Conservation (phyloP, 2,888 invertebrate genomes). For the Oscheius sp. region DNA sequence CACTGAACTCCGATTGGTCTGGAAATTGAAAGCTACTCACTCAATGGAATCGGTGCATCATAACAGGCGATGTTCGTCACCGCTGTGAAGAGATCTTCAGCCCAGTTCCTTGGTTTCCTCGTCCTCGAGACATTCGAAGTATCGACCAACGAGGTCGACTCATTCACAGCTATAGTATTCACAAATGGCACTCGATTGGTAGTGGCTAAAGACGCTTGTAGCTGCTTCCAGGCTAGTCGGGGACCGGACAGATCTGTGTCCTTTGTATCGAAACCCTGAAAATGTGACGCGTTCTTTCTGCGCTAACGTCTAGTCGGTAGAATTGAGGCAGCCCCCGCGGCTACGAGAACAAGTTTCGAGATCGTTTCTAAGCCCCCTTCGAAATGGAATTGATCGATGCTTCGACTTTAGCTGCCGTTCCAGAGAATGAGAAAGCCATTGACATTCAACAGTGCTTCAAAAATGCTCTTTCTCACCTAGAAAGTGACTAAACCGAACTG, state of each 20-base stretch:
- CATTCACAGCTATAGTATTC: conserved; percentile 36
- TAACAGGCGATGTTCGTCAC: conserved; percentile 69
- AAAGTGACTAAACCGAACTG: too few relatives aligned
- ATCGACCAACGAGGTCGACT: background rate
- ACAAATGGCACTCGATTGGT: conserved; percentile 62
- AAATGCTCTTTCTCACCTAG: too few relatives aligned
- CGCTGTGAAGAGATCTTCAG: conserved; percentile 66
- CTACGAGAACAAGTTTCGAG: conserved; percentile 18
- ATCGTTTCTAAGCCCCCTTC: conserved; percentile 19
- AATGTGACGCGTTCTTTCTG: conserved; percentile 1
- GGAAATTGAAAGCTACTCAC: conserved; percentile 37
- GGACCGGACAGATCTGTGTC: conserved; percentile 65
- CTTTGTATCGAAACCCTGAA: conserved; percentile 72
- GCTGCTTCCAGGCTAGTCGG: conserved; percentile 65
- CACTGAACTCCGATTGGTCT: conserved; percentile 57
- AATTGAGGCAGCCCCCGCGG: too few relatives aligned
- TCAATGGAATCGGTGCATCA: conserved; percentile 69
- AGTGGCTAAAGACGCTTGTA: conserved; percentile 57
- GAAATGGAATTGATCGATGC: too few relatives aligned
- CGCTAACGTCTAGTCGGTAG: too few relatives aligned
- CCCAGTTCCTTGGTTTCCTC: conserved; percentile 58
- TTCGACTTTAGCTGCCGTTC: too few relatives aligned
- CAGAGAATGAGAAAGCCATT: too few relatives aligned
- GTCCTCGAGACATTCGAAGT: conserved; percentile 2
- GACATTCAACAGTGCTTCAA: too few relatives aligned